Evolutionary conservation across 1,140 invertebrate genomes (phyloP).

Genomic region (Araneus ventricosus): DNA sequence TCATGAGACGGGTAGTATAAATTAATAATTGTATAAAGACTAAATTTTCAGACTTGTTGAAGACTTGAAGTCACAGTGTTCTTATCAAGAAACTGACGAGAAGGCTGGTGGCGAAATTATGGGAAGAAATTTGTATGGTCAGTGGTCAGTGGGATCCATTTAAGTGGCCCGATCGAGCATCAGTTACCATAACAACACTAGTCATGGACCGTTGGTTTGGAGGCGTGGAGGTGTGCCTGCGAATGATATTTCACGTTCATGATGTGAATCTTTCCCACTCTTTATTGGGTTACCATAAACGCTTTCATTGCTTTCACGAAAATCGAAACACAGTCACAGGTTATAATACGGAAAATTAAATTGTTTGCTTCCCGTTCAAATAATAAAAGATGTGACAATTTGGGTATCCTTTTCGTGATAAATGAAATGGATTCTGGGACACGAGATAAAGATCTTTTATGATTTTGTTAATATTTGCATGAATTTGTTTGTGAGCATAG

Average conservation of each 20-base stretch:
- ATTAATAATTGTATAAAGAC: too few species aligned
- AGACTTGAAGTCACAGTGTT: too few species aligned
- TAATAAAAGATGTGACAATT: not conserved
- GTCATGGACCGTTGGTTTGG: slow-evolving; percentile 58
- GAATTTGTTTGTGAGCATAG: not conserved
- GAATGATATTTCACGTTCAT: slow-evolving; percentile 66
- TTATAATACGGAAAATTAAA: slow-evolving; percentile 22
- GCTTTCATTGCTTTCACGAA: slow-evolving; percentile 46
- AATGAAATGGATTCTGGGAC: not conserved
- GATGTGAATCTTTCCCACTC: slow-evolving; percentile 54
- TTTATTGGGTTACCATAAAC: slow-evolving; percentile 5
- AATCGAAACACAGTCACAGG: slow-evolving; percentile 39
- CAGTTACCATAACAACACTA: slow-evolving; percentile 60
- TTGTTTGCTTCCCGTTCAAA: not conserved
- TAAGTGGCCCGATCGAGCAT: slow-evolving; percentile 51
- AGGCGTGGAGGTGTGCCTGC: slow-evolving; percentile 61
- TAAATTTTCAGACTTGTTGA: too few species aligned
- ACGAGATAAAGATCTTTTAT: not conserved
- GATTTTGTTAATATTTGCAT: slow-evolving; percentile 1
- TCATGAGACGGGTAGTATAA: too few species aligned
- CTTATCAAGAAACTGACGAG: not conserved
- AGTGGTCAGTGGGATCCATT: slow-evolving; percentile 27
- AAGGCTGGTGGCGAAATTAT: not conserved
- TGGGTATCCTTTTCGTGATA: not conserved
- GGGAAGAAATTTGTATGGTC: not conserved